Conservation (phyloP, 1,140 invertebrate genomes). For the Macrotrachela quadricornifera region DNA sequence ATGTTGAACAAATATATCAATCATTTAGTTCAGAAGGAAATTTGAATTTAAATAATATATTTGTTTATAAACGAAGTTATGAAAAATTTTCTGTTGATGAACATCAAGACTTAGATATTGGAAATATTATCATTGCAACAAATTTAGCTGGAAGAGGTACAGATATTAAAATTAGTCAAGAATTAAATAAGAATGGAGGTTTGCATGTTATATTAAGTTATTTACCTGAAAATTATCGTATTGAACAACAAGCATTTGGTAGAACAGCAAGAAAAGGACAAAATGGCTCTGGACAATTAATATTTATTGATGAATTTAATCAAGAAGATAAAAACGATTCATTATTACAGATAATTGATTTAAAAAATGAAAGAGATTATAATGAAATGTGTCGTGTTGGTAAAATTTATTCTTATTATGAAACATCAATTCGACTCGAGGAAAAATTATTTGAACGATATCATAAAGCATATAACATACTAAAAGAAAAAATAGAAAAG, state of each 20-base stretch:
- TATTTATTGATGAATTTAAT: neutral
- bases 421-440: neutral
- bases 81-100: no score
- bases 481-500: neutral
- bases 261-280: neutral
- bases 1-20: no score
- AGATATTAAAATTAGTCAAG: neutral
- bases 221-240: neutral
- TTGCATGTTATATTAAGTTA: neutral
- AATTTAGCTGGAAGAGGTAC: conserved; percentile 1
- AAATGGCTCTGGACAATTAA: neutral
- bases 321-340: no score
- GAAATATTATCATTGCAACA: neutral
- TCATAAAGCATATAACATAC: no score
- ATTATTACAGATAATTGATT: neutral
- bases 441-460: neutral
- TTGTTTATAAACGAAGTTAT: no score
- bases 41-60: no score
- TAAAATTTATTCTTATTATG: no score
- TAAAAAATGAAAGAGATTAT: neutral
- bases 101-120: neutral
- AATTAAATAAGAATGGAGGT: neutral
- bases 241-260: neutral
- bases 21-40: no score
- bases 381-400: neutral